Evolutionary conservation across 2,797 vertebrate genomes (phyloP), one percentile per base, ranked within the genome.

Genomic region (Clangula hyemalis): DNA sequence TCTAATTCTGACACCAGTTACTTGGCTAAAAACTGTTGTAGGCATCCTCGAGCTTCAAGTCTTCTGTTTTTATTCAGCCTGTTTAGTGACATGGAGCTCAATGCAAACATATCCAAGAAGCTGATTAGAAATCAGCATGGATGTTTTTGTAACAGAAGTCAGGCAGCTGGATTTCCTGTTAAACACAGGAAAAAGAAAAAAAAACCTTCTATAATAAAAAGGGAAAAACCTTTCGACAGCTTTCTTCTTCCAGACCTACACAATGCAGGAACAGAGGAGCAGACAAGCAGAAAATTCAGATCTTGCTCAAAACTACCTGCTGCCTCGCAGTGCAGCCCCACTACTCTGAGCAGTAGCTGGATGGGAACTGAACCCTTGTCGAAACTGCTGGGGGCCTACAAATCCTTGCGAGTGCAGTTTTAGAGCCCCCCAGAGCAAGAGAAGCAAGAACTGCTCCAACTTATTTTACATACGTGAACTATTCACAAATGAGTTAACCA

Each of bases 71-170:
- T 85, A 57, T 36, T 77, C 38, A 81, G 51, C 22, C 32, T 73
- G 43, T 58, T 64, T 34, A 77, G 13, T n/a, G 39, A 73, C 65
- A 58, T 24, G 60, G 69, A 93, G 34, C 27, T 85, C 68, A 74
- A 64, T 60, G 72, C 85, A 93, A 47, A 70, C 56, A 84, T 54
- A 93, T 39, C 45, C 77, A 77, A 88, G 61, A 80, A 94, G 39
- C 72, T 80, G 36, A 74, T 66, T 43, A 93, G 65, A 74, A 77
- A 68, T 36, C 53, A 32, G 39, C 28, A 32, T 24, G 43, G 15
- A 45, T 38, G 36, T 0, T 70, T 85, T 82, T 47, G 27, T 47
- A 69, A 80, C 27, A 39, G 6, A 83, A 93, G 69, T 10, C 30
- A 24, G 51, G 30, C 0, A 2, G 53, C 5, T 71, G 36, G 54